Evolutionary conservation across 2,888 invertebrate genomes (phyloP).

Genomic region (Flabesymbios commensalis): DNA sequence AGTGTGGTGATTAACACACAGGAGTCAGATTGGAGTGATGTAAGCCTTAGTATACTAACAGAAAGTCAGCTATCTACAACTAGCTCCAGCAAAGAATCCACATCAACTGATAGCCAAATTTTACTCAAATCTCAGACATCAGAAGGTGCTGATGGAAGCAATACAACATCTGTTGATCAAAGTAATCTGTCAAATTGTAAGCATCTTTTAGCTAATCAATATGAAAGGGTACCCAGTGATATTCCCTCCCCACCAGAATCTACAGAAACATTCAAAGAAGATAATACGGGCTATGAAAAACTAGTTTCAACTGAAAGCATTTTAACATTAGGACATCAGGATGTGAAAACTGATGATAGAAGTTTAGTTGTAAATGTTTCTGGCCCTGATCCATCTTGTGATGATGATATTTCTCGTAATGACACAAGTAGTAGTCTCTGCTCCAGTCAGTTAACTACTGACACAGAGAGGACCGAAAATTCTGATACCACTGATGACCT

Average conservation of each 20-base stretch:
- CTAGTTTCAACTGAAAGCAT: background rate
- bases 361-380: background rate
- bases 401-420: background rate
- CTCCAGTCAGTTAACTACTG: slow-evolving; percentile 1
- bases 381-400: background rate
- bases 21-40: background rate
- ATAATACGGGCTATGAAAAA: background rate
- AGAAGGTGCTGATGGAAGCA: no score
- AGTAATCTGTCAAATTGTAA: background rate
- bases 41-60: slow-evolving; percentile 8
- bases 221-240: background rate
- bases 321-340: background rate
- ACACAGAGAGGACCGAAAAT: slow-evolving; percentile 15
- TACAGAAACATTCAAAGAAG: background rate
- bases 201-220: background rate
- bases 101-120: background rate
- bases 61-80: background rate
- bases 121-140: no score
- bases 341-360: background rate
- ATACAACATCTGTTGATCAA: no score
- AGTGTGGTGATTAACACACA: background rate
- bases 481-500: slow-evolving; percentile 24
- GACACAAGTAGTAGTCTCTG: background rate
- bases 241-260: background rate
- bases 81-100: background rate